Evolutionary conservation across 2,888 invertebrate species (phyloP), one percentile per base, ranked within the genome.

Genomic region (Tachystola acroxantha): DNA sequence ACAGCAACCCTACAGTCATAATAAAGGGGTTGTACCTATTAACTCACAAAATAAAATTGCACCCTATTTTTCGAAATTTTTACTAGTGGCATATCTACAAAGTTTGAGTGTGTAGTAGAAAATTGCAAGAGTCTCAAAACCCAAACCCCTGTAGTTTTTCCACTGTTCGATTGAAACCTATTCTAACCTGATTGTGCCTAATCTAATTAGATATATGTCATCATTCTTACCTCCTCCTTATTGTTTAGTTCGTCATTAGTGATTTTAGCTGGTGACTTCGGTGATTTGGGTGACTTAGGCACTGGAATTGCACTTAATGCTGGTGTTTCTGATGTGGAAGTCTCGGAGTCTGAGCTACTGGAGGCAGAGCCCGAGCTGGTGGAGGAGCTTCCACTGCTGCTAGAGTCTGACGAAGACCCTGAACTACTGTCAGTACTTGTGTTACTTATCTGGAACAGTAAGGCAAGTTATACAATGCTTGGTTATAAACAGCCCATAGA

Each of bases 291-390:
- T 10, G 74, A 76, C 48, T 80, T 86, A 19, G 78, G 76, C 9
- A 63, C 52, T 2, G 65, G 54, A 7, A 59, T 50, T 6, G 63
- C 46, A 3, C 42, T 46, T 1, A 55, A 46, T n/a, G 57, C 60
- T 35, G 76, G 74, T 7, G 64, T 57, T 10, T 81, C 81, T 0
- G 84, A 90, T 1, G 88, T 85, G 0, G 92, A 91, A 0, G 93
- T 91, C 45, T 94, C 94, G 0, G 91, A 90, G 48, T 93, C 94
- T 0, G 91, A 90, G 52, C 91, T 92, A 25, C 91, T 90, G 2
- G 90, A 91, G 0, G 90, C 92, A 2, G 92, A 91, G 26, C 90
- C 93, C 0, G 93, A 92, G 37, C 90, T 91, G 42, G 91, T 91
- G 0, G 93, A 90, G 0, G 91, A 91, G 40, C 91, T 91, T 25